phyloP scores from a whole-genome alignment of 1,140 invertebrate genomes.

The Drosophila truncata region DNA sequence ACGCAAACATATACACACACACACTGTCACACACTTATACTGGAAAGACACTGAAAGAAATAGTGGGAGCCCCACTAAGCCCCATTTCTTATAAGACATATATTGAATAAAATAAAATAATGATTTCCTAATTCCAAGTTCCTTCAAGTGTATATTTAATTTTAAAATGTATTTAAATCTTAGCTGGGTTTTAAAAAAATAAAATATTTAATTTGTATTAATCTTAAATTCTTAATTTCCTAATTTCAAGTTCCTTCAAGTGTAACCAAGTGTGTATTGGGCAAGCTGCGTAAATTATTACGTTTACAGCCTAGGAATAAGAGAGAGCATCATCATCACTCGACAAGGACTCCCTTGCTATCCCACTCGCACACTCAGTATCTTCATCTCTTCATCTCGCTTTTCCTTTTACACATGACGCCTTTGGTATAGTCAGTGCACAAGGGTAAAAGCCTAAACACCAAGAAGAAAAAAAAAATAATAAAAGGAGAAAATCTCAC shows the following conservation, averaged over 20 bases:
- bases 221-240: no score
- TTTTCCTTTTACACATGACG: constrained; percentile 36
- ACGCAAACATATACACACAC: neutral
- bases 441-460: constrained; percentile 38
- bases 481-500: constrained; percentile 58
- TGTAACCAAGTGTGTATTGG: constrained; percentile 41
- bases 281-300: constrained; percentile 65
- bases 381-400: neutral
- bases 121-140: no score
- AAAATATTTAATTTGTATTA: no score
- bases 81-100: no score
- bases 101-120: no score
- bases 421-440: constrained; percentile 38
- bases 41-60: neutral
- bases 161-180: no score
- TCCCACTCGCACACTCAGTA: constrained; percentile 16
- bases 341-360: constrained; percentile 18
- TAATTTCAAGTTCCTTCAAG: neutral
- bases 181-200: no score
- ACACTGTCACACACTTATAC: neutral
- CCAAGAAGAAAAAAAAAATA: constrained; percentile 28
- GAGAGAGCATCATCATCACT: constrained; percentile 5
- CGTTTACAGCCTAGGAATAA: constrained; percentile 54
- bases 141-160: no score
- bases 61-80: neutral